Evolutionary conservation across 2,797 vertebrate species (phyloP), one percentile per base, ranked within the genome.

Genomic region (Salarias fasciatus): DNA sequence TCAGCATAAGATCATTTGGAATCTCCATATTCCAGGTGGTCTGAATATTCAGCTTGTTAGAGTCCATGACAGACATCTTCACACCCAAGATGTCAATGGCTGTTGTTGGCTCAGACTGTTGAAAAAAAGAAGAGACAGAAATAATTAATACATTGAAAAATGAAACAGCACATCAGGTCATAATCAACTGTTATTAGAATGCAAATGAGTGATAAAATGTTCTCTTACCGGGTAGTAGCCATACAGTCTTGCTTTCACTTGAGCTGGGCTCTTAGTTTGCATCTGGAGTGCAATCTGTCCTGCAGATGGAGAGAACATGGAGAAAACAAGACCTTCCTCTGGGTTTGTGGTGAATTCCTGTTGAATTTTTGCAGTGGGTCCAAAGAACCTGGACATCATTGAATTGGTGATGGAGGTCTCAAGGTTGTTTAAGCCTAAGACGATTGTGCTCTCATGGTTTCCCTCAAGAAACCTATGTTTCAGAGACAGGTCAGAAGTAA

Each of bases 311-410:
- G 87, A 92, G 53, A 91, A 93, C 50, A 94, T 13, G 4, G 91
- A 92, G 28, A 86, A 66, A 0, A 86, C 85, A 29, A 92, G 5
- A 4, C 85, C 87, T 8, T 79, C 83, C 1, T 76, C 70, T 2
- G 91, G 87, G 81, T 94, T 96, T 84, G 92, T 94, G 53, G 77
- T 93, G 42, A 97, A 88, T 48, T 94, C 89, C 73, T 98, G 95
- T 49, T 90, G 85, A 78, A 96, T 90, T 87, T 93, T 92, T 3
- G 94, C 75, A 33, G 63, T 88, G 46, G 92, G 18, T 56, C 79
- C 11, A 13, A 86, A 75, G 18, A 85, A 62, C 28, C 84, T 84
- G 8, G 95, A 51, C 63, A 90, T 92, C 29, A 82, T 89, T 14
- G 69, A 86, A 70, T 96, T 97, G 63, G 72, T 88, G 57, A 95